Base-by-base conservation (phyloP, 2,113 vertebrate genomes). In the Agapornis roseicollis region DNA sequence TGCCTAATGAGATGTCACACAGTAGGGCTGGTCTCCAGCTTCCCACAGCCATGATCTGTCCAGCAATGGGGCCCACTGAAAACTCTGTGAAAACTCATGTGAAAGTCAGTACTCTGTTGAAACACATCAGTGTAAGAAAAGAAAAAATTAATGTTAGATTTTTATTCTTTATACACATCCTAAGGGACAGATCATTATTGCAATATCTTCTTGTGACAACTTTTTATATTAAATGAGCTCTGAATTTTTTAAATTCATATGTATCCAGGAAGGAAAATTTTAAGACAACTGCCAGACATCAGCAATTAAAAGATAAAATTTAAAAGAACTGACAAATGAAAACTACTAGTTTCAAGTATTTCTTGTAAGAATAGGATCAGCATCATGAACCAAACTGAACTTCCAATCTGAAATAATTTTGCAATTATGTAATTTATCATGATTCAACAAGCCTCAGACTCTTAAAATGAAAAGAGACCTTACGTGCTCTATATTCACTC, bases 1-100 rank as follows among this genome's bases (percentile, higher is more conserved):
- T 0, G 3, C 8, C 7, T 1, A 0, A 61, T 16, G 17, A 68
- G 29, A 31, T 66, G 68, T 35, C n/a, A 60, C 16, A 44, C 27
- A 28, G 25, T 3, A 37, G 37, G 41, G 13, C 24, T 0, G 0
- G 5, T 19, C n/a, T 70, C 55, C 49, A 90, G 20, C 24, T 69
- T 20, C 24, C 16, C 25, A 14, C 20, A 83, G 16, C 13, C 23
- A 24, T 47, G 33, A 46, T 24, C 28, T 74, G 9, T 17, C 23
- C 7, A 9, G 9, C 37, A 10, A 29, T 29, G 27, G 19, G 13
- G 10, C 23, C 33, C 18, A 22, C 8, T 50, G 25, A 58, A 58
- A 35, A 10, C 56, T 52, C 25, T 24, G 20, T 35, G 56, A 58
- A 58, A 58, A 58, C 12, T 65, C 16, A 27, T 37, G 17, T 49